phyloP scores from a whole-genome alignment of 2,888 invertebrate genomes.

The Chloroclystis v-ata region DNA sequence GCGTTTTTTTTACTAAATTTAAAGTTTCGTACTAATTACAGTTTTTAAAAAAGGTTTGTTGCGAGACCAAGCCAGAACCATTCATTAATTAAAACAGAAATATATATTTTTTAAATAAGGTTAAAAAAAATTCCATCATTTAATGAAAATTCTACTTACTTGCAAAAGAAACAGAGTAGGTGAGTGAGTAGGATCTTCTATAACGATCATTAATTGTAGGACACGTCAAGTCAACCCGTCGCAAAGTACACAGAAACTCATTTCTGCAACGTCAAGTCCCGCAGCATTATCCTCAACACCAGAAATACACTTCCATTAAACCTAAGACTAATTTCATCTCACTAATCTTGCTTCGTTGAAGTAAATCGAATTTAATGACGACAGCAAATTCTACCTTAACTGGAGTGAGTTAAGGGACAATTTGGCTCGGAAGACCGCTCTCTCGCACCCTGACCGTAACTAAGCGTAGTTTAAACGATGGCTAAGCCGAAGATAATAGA shows the following conservation, averaged over 20 bases:
- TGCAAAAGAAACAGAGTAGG: too few species aligned
- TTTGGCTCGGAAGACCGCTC: conserved; percentile 12
- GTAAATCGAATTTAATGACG: conserved; percentile 19
- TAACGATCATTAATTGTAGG: too few species aligned
- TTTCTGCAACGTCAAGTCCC: background rate
- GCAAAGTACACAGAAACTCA: background rate
- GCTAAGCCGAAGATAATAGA: conserved; percentile 32
- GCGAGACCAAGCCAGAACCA: too few species aligned
- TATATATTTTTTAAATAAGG: too few species aligned
- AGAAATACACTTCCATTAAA: conserved; percentile 17
- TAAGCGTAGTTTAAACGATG: conserved; percentile 27
- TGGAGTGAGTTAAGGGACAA: conserved; percentile 8
- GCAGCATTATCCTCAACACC: conserved; percentile 5
- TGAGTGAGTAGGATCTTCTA: too few species aligned
- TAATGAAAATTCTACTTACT: too few species aligned
- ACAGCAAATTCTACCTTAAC: conserved; percentile 15
- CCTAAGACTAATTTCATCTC: conserved; percentile 23
- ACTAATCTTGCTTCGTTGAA: conserved; percentile 21
- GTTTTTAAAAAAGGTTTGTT: too few species aligned
- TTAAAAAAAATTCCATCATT: too few species aligned
- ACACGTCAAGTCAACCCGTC: background rate
- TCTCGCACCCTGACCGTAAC: conserved; percentile 21
- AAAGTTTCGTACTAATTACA: too few species aligned
- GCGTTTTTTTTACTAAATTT: too few species aligned
- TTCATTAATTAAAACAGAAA: too few species aligned